Percentiles rank a stretch among this genome's conserved stretches.
phyloP scores from a whole-genome alignment of 2,797 vertebrate genomes.

The Strix occidentalis region DNA sequence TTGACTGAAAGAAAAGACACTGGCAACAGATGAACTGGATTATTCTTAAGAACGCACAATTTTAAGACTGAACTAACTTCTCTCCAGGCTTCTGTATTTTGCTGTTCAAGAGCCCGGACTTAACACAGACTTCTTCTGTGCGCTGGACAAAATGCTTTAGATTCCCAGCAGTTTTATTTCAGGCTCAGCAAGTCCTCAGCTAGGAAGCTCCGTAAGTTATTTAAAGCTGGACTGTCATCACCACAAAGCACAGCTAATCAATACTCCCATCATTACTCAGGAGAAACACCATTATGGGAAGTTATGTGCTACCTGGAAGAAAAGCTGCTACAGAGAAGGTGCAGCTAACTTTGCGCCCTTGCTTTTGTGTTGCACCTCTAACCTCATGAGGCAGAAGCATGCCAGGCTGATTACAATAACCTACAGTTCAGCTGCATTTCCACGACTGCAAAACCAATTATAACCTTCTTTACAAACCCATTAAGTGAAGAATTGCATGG shows the following conservation, averaged over 20 bases:
- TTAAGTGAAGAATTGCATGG: neutral
- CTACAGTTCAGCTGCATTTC: neutral
- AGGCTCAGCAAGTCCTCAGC: neutral
- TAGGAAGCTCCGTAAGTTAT: neutral
- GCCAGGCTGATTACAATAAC: neutral
- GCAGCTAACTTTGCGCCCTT: neutral
- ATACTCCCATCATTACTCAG: neutral
- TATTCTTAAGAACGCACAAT: neutral
- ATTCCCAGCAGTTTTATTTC: constrained; percentile 2
- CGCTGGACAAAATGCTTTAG: neutral
- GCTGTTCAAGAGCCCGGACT: neutral
- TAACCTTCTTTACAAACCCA: neutral
- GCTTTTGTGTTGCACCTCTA: neutral
- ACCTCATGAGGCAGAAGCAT: neutral
- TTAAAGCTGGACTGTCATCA: constrained; percentile 24
- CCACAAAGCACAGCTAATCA: constrained; percentile 5
- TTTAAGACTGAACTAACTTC: neutral
- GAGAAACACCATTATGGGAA: neutral
- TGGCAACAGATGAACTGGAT: neutral
- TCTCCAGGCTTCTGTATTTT: neutral
- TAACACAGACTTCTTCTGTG: neutral
- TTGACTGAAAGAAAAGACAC: neutral
- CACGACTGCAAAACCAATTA: neutral
- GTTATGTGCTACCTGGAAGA: neutral
- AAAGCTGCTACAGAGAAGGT: neutral